phyloP scores from a whole-genome alignment of 2,888 invertebrate genomes.

The Thalpophila matura region DNA sequence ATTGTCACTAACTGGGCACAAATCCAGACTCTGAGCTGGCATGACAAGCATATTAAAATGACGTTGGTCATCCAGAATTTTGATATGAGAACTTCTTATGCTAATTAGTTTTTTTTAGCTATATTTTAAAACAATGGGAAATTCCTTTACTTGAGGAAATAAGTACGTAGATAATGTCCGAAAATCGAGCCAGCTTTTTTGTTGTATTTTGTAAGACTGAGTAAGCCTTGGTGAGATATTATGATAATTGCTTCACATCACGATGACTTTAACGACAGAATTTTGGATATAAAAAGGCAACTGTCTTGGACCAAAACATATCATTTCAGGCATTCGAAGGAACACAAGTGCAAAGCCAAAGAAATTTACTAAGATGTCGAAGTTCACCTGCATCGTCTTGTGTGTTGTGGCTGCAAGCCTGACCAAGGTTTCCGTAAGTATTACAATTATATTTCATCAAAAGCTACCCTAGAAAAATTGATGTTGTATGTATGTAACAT shows the following conservation, averaged over 20 bases:
- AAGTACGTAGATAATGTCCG: constrained; percentile 17
- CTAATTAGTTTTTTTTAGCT: constrained; percentile 13
- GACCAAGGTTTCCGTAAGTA: constrained; percentile 56
- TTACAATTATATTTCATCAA: not conserved
- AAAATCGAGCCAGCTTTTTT: constrained; percentile 53
- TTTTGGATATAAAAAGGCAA: constrained; percentile 52
- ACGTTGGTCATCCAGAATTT: constrained; percentile 1
- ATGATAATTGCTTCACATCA: constrained; percentile 56
- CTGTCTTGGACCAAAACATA: constrained; percentile 35
- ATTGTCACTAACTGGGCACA: too few species aligned
- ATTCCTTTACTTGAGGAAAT: constrained; percentile 50
- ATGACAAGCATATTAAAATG: not conserved
- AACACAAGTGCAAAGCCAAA: constrained; percentile 29
- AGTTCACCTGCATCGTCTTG: constrained; percentile 46
- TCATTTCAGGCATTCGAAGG: constrained; percentile 34
- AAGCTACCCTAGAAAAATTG: too few species aligned
- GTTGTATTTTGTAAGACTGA: constrained; percentile 51
- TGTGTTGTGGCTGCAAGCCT: constrained; percentile 57
- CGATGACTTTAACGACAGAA: constrained; percentile 47
- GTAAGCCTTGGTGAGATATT: constrained; percentile 54
- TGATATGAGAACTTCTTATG: constrained; percentile 2
- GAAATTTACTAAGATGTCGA: constrained; percentile 47
- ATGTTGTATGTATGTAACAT: too few species aligned
- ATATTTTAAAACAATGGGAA: constrained; percentile 55
- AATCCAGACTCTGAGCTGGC: not conserved